Conservation (phyloP, 2,888 invertebrate species). For the Melanophora roralis region DNA sequence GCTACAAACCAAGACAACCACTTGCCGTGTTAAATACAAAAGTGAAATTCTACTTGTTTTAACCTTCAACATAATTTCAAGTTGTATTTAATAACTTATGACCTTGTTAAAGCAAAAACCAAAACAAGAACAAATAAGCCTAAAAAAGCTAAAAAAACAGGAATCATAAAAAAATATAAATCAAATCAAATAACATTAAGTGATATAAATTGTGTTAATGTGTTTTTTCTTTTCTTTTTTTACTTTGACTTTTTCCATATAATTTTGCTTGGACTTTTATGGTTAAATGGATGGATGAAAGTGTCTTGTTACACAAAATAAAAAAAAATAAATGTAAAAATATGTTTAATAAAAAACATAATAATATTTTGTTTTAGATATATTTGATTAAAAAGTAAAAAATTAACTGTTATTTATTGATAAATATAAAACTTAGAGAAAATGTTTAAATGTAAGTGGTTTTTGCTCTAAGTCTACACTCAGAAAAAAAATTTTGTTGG, state of each 20-base stretch:
- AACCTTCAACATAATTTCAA: constrained; percentile 22
- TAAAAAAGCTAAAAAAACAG: not conserved
- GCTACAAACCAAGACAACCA: not conserved
- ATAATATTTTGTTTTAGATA: no score
- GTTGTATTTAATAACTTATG: constrained; percentile 44
- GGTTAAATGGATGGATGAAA: not conserved
- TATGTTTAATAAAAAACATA: no score
- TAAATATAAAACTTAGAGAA: no score
- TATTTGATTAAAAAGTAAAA: no score
- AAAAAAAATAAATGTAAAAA: no score
- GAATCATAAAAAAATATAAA: not conserved
- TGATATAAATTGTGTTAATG: constrained; percentile 27
- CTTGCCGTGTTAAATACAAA: constrained; percentile 13
- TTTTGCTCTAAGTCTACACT: no score
- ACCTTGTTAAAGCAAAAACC: constrained; percentile 20
- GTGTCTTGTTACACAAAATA: not conserved
- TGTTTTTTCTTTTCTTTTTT: not conserved
- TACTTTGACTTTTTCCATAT: not conserved
- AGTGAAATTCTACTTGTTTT: constrained; percentile 51
- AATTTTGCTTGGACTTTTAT: not conserved
- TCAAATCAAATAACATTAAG: constrained; percentile 11
- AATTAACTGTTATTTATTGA: no score
- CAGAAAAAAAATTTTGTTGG: no score
- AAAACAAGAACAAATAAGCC: not conserved
- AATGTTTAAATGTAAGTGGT: no score